Evolutionary conservation across 2,888 invertebrate genomes (phyloP).

Genomic region (Tetragonisca angustula): DNA sequence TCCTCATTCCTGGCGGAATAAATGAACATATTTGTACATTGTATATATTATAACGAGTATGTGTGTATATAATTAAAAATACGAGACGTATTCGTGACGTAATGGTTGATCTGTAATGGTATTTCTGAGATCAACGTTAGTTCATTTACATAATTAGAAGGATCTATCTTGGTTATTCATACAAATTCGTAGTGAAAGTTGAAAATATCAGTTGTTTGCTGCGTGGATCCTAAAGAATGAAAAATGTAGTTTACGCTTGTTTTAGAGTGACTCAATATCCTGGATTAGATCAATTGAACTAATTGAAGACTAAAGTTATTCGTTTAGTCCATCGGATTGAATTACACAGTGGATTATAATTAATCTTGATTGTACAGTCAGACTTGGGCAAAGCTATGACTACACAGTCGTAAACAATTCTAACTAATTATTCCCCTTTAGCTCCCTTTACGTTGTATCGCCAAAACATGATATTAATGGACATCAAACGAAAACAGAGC

Average conservation of each 20-base stretch:
- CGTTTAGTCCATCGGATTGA: not conserved
- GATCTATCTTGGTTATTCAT: not conserved
- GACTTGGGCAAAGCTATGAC: not conserved
- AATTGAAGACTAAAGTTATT: not conserved
- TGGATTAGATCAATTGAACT: not conserved
- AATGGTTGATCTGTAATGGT: no score
- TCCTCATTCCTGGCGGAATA: not conserved
- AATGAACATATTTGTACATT: not conserved
- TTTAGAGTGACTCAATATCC: no score
- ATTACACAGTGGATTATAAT: slow-evolving; percentile 10
- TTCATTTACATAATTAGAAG: not conserved
- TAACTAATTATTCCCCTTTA: not conserved
- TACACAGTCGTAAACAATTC: not conserved
- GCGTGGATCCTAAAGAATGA: not conserved
- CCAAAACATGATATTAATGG: not conserved
- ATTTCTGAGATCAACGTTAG: no score
- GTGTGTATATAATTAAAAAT: not conserved
- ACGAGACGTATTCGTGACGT: not conserved
- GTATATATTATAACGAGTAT: no score
- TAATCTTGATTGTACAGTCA: slow-evolving; percentile 22
- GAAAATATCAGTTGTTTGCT: not conserved
- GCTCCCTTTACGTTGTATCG: not conserved
- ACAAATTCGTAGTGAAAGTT: not conserved
- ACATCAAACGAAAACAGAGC: not conserved
- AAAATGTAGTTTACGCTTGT: not conserved